phyloP scores from a whole-genome alignment of 2,113 vertebrate species.

The Myrmecobius fasciatus region DNA sequence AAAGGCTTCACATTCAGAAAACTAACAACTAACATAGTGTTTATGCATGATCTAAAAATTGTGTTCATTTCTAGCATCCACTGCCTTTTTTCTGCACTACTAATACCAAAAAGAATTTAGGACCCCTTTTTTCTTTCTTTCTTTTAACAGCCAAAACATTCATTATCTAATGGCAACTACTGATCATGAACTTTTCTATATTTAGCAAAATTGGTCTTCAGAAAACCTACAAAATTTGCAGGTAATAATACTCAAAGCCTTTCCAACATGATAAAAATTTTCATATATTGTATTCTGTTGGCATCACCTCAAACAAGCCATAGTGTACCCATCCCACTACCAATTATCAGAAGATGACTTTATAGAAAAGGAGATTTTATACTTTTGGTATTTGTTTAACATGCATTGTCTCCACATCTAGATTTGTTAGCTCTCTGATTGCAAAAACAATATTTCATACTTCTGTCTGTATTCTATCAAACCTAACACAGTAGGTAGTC shows the following conservation, averaged over 20 bases:
- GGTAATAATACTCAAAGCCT: background rate
- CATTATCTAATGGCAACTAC: too few relatives aligned
- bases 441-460: conserved; percentile 14
- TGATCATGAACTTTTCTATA: too few relatives aligned
- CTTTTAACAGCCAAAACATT: too few relatives aligned
- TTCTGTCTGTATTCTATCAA: conserved; percentile 41
- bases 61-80: background rate
- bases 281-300: background rate
- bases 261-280: background rate
- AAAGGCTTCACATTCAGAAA: background rate
- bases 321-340: background rate
- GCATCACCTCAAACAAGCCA: background rate
- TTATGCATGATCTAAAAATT: background rate
- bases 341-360: background rate
- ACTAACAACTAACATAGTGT: background rate
- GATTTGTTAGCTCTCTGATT: conserved; percentile 23
- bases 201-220: background rate
- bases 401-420: background rate
- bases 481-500: background rate
- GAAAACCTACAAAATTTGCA: background rate
- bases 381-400: background rate
- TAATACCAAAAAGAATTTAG: too few relatives aligned
- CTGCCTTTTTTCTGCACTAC: too few relatives aligned
- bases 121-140: too few relatives aligned
- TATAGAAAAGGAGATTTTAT: background rate